A percentile compares a stretch with the other conserved stretches of the same genome.
Evolutionary conservation across 2,888 invertebrate species (phyloP).

Genomic region (Agrilus cyanescens): DNA sequence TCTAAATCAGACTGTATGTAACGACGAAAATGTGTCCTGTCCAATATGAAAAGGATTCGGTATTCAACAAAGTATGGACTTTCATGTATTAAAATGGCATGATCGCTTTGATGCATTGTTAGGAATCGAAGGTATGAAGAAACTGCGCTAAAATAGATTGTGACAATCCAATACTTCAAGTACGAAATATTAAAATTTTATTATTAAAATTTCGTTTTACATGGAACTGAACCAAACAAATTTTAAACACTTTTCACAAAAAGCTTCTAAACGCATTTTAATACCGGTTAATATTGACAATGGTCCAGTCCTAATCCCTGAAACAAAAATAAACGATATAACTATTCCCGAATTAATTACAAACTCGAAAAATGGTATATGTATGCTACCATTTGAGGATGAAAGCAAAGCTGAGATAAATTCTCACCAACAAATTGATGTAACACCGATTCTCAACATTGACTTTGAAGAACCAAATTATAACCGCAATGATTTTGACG

Average conservation of each 20-base stretch:
- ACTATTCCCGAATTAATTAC: slow-evolving; percentile 3
- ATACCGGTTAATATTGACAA: slow-evolving; percentile 7
- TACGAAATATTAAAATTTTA: too few relatives aligned
- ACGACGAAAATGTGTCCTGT: slow-evolving; percentile 5
- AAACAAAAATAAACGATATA: not conserved
- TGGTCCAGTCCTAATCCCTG: slow-evolving; percentile 1
- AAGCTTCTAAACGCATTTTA: not conserved
- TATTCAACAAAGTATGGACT: slow-evolving; percentile 4
- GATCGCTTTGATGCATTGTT: slow-evolving; percentile 7
- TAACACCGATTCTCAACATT: too few relatives aligned
- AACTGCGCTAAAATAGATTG: slow-evolving; percentile 6
- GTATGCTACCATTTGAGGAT: too few relatives aligned
- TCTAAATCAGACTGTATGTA: not conserved
- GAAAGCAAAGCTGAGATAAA: too few relatives aligned
- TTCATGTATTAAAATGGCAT: slow-evolving; percentile 6
- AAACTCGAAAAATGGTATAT: too few relatives aligned
- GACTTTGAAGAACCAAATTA: too few relatives aligned
- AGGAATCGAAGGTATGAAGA: slow-evolving; percentile 5
- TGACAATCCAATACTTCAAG: not conserved
- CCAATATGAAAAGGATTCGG: slow-evolving; percentile 5
- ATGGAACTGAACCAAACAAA: slow-evolving; percentile 1
- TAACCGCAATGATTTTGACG: too few relatives aligned
- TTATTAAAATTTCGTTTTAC: slow-evolving; percentile 3
- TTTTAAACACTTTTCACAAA: slow-evolving; percentile 6
- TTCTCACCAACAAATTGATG: too few relatives aligned